Percentiles rank a stretch among this genome's conserved stretches.
Evolutionary conservation across 53 echinoderm and acorn worm genomes (phyloP).

Genomic region (Stichopus horrens): DNA sequence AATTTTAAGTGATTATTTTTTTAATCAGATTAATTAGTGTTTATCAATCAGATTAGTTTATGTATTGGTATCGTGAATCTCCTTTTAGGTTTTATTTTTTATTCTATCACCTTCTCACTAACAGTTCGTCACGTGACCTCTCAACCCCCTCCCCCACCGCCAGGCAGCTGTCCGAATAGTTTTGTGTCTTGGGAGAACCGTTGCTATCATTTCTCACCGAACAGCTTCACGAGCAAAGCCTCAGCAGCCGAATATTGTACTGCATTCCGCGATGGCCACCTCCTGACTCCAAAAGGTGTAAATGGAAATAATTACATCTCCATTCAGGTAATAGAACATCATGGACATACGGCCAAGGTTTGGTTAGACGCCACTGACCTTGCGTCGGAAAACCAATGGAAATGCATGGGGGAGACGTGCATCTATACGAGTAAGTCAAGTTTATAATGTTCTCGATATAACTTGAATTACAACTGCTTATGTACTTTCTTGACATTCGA

Average conservation of each 20-base stretch:
- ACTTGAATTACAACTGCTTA: too few species aligned
- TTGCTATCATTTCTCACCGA: constrained; percentile 1
- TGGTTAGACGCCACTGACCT: not conserved
- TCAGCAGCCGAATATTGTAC: not conserved
- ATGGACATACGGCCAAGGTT: not conserved
- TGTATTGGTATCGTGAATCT: too few species aligned
- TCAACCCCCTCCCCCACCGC: not conserved
- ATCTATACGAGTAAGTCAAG: not conserved
- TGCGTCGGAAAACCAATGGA: not conserved
- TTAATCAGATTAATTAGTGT: too few species aligned
- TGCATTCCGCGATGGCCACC: not conserved
- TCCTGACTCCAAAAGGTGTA: not conserved
- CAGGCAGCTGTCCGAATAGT: not conserved
- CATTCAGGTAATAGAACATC: not conserved
- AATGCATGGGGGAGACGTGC: not conserved
- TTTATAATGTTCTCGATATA: not conserved
- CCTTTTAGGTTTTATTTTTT: too few species aligned
- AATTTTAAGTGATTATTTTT: too few species aligned
- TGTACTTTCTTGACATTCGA: too few species aligned
- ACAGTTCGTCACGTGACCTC: too few species aligned
- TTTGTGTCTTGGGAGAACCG: not conserved
- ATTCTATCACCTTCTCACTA: too few species aligned
- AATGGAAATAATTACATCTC: not conserved
- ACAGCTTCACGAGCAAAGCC: not conserved
- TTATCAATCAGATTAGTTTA: too few species aligned